phyloP scores from a whole-genome alignment of 1,140 invertebrate species.

The Idris sp. region DNA sequence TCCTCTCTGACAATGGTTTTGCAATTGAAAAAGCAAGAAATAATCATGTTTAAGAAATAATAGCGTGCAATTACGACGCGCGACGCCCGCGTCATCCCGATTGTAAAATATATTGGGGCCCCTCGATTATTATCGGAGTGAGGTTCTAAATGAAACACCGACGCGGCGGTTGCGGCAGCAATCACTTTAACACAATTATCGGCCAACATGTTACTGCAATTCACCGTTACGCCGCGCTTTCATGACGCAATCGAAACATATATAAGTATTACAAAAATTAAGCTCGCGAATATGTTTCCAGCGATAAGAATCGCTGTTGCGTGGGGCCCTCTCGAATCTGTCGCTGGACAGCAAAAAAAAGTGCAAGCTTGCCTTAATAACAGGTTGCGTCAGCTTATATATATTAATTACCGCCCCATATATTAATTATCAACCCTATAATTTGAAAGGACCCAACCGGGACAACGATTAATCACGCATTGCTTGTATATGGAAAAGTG shows the following conservation, averaged over 20 bases:
- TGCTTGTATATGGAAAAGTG: slow-evolving; percentile 4
- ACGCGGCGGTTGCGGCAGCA: slow-evolving; percentile 23
- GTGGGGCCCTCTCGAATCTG: slow-evolving; percentile 64
- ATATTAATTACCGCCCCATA: slow-evolving; percentile 76
- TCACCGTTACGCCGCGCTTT: slow-evolving; percentile 46
- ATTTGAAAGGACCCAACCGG: slow-evolving; percentile 51
- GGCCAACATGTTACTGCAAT: slow-evolving; percentile 44
- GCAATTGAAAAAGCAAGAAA: slow-evolving; percentile 50
- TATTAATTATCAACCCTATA: slow-evolving; percentile 76
- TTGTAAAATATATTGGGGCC: slow-evolving; percentile 55
- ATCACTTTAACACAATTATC: slow-evolving; percentile 45
- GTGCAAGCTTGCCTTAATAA: slow-evolving; percentile 65
- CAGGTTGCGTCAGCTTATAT: slow-evolving; percentile 67
- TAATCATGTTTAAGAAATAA: slow-evolving; percentile 54
- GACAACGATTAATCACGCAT: slow-evolving; percentile 24
- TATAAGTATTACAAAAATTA: no score
- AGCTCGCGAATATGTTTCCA: slow-evolving; percentile 59
- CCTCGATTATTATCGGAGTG: slow-evolving; percentile 22
- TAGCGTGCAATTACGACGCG: slow-evolving; percentile 28
- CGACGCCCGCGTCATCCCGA: slow-evolving; percentile 42
- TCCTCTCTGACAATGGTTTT: slow-evolving; percentile 60
- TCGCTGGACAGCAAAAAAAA: slow-evolving; percentile 58
- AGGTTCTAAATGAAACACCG: slow-evolving; percentile 5
- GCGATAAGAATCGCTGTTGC: slow-evolving; percentile 66
- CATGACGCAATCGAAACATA: no score